Evolutionary conservation across 2,797 vertebrate genomes (phyloP).

Genomic region (Huso huso): DNA sequence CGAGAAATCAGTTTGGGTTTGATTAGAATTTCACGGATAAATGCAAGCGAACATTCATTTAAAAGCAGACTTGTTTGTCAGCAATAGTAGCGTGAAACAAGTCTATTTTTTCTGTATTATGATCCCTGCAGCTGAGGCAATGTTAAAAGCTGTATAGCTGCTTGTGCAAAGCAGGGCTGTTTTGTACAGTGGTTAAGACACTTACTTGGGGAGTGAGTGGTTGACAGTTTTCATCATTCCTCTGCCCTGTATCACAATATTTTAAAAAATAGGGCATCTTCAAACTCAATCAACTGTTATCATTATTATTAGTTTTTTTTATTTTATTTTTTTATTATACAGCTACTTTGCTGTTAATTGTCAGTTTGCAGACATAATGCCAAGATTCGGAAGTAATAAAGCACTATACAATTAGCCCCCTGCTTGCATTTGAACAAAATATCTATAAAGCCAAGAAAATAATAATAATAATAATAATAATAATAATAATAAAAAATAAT

Average conservation of each 20-base stretch:
- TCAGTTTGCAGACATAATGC: not conserved
- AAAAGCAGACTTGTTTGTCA: slow-evolving; percentile 29
- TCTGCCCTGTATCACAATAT: no score
- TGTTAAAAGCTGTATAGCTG: no score
- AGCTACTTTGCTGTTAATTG: not conserved
- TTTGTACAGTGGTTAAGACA: no score
- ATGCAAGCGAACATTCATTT: slow-evolving; percentile 41
- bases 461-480: not conserved
- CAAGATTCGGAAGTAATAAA: not conserved
- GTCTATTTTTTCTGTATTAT: slow-evolving; percentile 9
- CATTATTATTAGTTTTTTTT: no score
- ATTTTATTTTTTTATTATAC: no score
- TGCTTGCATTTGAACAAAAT: slow-evolving; percentile 3
- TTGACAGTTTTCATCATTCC: no score
- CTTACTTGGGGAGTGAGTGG: no score
- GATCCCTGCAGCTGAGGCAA: no score
- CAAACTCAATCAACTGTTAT: no score
- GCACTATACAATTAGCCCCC: not conserved
- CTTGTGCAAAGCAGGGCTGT: no score
- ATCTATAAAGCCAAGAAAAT: not conserved
- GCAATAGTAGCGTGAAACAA: slow-evolving; percentile 20
- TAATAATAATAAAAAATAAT: not conserved
- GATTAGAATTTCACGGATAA: slow-evolving; percentile 48
- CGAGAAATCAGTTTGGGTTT: slow-evolving; percentile 26
- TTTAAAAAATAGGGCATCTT: no score